Evolutionary conservation across 2,888 invertebrate species (phyloP).

Genomic region (Troilus luridus): DNA sequence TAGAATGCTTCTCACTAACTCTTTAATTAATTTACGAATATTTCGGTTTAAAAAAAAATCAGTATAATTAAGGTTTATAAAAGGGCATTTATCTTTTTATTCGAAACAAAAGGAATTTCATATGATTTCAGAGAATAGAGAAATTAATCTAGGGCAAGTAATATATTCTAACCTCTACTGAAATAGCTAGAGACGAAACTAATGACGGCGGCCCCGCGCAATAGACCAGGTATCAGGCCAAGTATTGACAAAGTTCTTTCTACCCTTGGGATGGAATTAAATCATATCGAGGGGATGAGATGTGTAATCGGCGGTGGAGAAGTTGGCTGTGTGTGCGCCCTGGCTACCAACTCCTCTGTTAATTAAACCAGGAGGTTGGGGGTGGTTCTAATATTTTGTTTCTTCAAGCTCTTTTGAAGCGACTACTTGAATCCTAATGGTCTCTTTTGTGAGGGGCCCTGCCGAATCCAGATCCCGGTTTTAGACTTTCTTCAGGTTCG

Average conservation of each 20-base stretch:
- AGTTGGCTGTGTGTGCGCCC: not conserved
- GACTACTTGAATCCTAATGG: constrained; percentile 43
- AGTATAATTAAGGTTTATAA: too few species aligned
- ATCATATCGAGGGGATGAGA: not conserved
- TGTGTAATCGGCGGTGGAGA: not conserved
- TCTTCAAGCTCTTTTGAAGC: constrained; percentile 36
- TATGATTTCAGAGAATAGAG: too few species aligned
- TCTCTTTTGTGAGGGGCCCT: constrained; percentile 36
- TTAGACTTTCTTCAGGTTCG: constrained; percentile 30
- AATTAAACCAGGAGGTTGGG: not conserved
- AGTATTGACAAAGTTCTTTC: constrained; percentile 18
- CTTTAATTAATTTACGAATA: too few species aligned
- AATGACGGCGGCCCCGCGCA: not conserved
- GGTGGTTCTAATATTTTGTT: constrained; percentile 37
- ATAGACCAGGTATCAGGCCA: not conserved
- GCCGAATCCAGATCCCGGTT: constrained; percentile 34
- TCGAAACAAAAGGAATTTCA: too few species aligned
- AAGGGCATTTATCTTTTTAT: too few species aligned
- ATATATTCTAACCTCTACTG: not conserved
- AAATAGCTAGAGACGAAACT: not conserved
- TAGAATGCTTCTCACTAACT: too few species aligned
- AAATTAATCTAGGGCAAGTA: not conserved
- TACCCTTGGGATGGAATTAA: not conserved
- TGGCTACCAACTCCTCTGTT: constrained; percentile 15
- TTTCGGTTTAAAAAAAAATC: too few species aligned